phyloP scores from a whole-genome alignment of 1,140 invertebrate species.

The Drosophila nigrodunni region DNA sequence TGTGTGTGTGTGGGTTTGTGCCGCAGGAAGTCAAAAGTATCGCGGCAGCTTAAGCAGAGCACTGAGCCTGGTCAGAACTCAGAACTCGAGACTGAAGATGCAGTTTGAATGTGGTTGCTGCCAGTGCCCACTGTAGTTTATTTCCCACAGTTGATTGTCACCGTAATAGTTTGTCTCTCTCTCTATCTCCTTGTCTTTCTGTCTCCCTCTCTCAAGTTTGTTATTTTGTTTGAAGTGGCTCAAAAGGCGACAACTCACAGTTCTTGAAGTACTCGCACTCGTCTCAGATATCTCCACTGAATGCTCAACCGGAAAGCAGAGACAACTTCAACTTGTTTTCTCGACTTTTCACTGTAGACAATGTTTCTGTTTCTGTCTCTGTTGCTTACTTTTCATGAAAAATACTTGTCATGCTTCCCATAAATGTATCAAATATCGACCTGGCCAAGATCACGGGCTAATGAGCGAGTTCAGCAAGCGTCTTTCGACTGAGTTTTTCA shows the following conservation, averaged over 20 bases:
- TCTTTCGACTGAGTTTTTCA: not conserved
- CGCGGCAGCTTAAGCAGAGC: slow-evolving; percentile 75
- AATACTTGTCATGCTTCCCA: slow-evolving; percentile 5
- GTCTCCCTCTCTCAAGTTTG: slow-evolving; percentile 57
- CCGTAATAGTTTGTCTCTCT: slow-evolving; percentile 37
- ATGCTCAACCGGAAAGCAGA: slow-evolving; percentile 15
- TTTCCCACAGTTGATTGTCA: slow-evolving; percentile 73
- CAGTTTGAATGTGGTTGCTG: slow-evolving; percentile 4
- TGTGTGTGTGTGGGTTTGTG: slow-evolving; percentile 34
- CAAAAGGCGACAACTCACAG: slow-evolving; percentile 26
- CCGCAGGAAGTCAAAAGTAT: slow-evolving; percentile 79
- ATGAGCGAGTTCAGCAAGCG: not conserved
- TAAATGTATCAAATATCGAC: slow-evolving; percentile 3
- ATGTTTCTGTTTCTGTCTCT: too few relatives aligned
- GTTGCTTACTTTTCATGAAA: not conserved
- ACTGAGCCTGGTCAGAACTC: slow-evolving; percentile 25
- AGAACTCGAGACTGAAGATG: not conserved
- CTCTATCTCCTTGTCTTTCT: slow-evolving; percentile 21
- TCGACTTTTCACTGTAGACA: not conserved
- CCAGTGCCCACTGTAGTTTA: slow-evolving; percentile 62
- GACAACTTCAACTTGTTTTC: slow-evolving; percentile 9
- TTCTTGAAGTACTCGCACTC: slow-evolving; percentile 11
- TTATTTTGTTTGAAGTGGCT: slow-evolving; percentile 55
- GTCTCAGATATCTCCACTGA: slow-evolving; percentile 9
- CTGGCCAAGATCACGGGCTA: not conserved